Evolutionary conservation across 2,888 invertebrate genomes (phyloP).

Genomic region (Orthonevra nobilis): DNA sequence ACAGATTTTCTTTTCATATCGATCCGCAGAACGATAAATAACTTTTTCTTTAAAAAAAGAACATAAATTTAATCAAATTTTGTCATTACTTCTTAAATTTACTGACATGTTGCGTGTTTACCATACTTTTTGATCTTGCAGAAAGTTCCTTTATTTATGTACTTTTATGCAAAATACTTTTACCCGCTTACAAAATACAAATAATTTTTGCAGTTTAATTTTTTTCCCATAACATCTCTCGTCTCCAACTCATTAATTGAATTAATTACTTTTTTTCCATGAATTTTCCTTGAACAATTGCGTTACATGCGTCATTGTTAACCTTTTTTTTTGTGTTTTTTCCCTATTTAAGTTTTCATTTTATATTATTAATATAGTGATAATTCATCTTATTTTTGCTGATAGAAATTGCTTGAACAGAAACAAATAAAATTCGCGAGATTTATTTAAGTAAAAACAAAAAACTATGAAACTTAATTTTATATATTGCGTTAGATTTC

Average conservation of each 20-base stretch:
- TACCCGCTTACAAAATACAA: background rate
- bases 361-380: slow-evolving; percentile 15
- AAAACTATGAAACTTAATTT: background rate
- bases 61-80: background rate
- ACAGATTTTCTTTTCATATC: no score
- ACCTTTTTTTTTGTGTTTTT: background rate
- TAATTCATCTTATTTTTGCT: slow-evolving; percentile 6
- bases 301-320: slow-evolving; percentile 29
- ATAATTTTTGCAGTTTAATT: background rate
- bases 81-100: slow-evolving; percentile 16
- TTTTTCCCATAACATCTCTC: no score
- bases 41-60: slow-evolving; percentile 2
- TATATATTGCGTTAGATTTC: background rate
- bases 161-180: slow-evolving; percentile 9
- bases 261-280: slow-evolving; percentile 12
- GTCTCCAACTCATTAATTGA: slow-evolving; percentile 40
- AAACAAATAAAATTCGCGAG: background rate
- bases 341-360: background rate
- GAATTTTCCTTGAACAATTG: slow-evolving; percentile 28
- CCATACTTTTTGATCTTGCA: no score
- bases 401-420: background rate
- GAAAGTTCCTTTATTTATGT: no score
- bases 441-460: no score
- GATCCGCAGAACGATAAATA: no score
- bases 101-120: no score